These are phyloP conservation scores for Glyphotaelius pellucidus DNA, from an alignment of 2,888 invertebrate genomes.

Conservation along the genomic window DNA sequence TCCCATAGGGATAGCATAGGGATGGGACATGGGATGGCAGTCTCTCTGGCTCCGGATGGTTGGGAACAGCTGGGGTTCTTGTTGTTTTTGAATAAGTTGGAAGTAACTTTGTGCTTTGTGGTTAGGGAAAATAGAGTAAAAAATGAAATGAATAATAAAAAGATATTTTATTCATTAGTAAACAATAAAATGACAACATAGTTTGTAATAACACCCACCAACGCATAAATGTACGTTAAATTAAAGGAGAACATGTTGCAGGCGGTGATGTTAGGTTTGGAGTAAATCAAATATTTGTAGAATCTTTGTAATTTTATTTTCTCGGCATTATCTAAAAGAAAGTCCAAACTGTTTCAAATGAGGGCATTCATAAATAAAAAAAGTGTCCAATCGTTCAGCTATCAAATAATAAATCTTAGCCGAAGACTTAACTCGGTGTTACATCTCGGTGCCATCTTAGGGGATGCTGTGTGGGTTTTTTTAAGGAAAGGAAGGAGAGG, in stretches of 20 bases:
- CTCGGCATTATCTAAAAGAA: slow-evolving; percentile 16
- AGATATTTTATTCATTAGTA: neutral
- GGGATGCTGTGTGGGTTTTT: too few relatives aligned
- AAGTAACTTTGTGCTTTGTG: neutral
- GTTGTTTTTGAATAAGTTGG: too few relatives aligned
- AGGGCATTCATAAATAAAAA: neutral
- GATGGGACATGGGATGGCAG: too few relatives aligned
- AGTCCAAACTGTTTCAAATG: neutral
- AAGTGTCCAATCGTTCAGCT: too few relatives aligned
- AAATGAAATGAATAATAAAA: neutral
- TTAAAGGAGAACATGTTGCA: slow-evolving; percentile 48
- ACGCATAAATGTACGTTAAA: slow-evolving; percentile 8
- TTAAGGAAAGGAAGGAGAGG: too few relatives aligned
- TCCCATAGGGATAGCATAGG: too few relatives aligned
- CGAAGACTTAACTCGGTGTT: too few relatives aligned
- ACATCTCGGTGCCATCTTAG: too few relatives aligned
- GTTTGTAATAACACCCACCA: slow-evolving; percentile 34
- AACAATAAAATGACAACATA: slow-evolving; percentile 33
- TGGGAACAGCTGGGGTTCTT: too few relatives aligned
- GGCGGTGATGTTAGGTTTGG: slow-evolving; percentile 16
- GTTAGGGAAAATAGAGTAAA: neutral
- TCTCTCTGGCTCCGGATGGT: too few relatives aligned
- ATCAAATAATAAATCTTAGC: too few relatives aligned
- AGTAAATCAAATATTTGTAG: neutral
- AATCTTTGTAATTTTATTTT: slow-evolving; percentile 6